Evolutionary conservation across 2,888 invertebrate species (phyloP).

Genomic region (Helobdella robusta): DNA sequence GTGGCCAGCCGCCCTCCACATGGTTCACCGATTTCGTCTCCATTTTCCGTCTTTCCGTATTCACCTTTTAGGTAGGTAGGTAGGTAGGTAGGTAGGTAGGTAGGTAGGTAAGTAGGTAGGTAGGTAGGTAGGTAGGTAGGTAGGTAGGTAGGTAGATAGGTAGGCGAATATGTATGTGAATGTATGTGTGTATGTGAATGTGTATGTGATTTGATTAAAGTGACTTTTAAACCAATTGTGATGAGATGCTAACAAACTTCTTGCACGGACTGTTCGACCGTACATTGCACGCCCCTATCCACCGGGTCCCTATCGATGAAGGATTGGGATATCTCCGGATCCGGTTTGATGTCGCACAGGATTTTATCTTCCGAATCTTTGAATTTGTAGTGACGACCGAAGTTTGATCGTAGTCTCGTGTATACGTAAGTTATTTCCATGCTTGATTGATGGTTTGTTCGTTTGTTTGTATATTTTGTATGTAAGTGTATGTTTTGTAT

Average conservation of each 20-base stretch:
- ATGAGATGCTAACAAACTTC: constrained; percentile 39
- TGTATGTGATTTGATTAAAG: too few relatives aligned
- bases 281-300: constrained; percentile 49
- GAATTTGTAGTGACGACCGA: constrained; percentile 51
- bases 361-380: constrained; percentile 49
- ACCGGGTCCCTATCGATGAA: constrained; percentile 49
- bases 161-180: too few relatives aligned
- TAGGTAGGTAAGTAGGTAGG: too few relatives aligned
- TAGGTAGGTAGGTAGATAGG: too few relatives aligned
- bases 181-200: too few relatives aligned
- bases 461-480: not conserved
- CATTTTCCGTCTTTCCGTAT: constrained; percentile 64
- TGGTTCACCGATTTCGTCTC: constrained; percentile 70
- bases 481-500: not conserved
- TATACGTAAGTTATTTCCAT: constrained; percentile 52
- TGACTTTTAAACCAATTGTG: too few relatives aligned
- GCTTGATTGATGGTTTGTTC: not conserved
- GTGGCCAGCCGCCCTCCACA: constrained; percentile 90
- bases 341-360: constrained; percentile 50
- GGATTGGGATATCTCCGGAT: constrained; percentile 43
- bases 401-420: constrained; percentile 49
- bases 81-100: too few relatives aligned
- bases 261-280: constrained; percentile 51
- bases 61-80: too few relatives aligned
- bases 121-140: too few relatives aligned